A percentile compares a stretch with the other conserved stretches of the same genome.
Conservation (phyloP, 2,113 vertebrate species). For the Macaca fascicularis region T2T-MFA8v1.1 NC_088376.1:40417001-40417500, state of each 20-base stretch:
- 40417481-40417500: background rate
- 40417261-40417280: conserved; percentile 72
- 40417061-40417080: conserved; percentile 28
- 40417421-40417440: conserved; percentile 72
- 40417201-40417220: conserved; percentile 68
- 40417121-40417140: conserved; percentile 68
- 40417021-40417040: background rate
- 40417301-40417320: conserved; percentile 78
- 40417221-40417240: conserved; percentile 75
- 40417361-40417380: conserved; percentile 77
- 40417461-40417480: background rate
- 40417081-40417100: conserved; percentile 55
- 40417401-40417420: conserved; percentile 68
- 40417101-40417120: conserved; percentile 26
- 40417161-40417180: conserved; percentile 58
- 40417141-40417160: conserved; percentile 35
- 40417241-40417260: conserved; percentile 77
- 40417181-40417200: conserved; percentile 75
- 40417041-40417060: background rate
- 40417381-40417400: conserved; percentile 70
- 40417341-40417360: conserved; percentile 67
- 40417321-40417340: conserved; percentile 65
- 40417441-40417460: conserved; percentile 40
- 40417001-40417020: background rate
- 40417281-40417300: conserved; percentile 71